These are phyloP conservation scores for Probaryconus sp. DNA, from an alignment of 1,140 invertebrate genomes.

Conservation along the genomic window DNA sequence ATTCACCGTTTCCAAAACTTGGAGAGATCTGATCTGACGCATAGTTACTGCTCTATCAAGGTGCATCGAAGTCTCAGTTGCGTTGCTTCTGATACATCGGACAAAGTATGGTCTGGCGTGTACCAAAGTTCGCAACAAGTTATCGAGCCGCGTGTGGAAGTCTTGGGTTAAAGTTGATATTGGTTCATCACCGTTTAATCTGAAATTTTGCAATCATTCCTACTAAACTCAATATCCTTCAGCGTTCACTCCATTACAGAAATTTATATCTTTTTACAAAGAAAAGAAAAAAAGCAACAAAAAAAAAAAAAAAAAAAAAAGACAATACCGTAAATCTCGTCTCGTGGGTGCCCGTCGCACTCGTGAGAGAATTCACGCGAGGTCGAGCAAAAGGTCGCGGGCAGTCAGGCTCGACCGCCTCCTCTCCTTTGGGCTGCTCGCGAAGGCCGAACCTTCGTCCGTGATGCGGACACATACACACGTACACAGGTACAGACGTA, in stretches of 20 bases:
- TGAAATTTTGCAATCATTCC: constrained; percentile 66
- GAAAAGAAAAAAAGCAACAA: too few species aligned
- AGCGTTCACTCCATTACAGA: too few species aligned
- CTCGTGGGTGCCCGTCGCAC: constrained; percentile 57
- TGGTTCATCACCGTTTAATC: constrained; percentile 91
- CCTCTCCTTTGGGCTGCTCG: constrained; percentile 44
- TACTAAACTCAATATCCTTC: too few species aligned
- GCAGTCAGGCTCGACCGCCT: constrained; percentile 57
- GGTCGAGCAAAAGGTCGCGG: constrained; percentile 60
- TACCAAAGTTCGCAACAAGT: constrained; percentile 92
- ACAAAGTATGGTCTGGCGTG: constrained; percentile 97
- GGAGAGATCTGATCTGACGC: constrained; percentile 91
- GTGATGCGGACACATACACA: constrained; percentile 2
- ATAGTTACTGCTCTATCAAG: constrained; percentile 91
- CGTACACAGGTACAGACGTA: background rate
- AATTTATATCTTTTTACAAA: too few species aligned
- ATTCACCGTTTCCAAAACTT: constrained; percentile 96
- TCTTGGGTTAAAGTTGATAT: constrained; percentile 95
- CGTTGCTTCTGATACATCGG: constrained; percentile 92
- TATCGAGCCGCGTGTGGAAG: constrained; percentile 95
- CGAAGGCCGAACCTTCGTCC: constrained; percentile 41
- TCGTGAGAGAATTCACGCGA: constrained; percentile 64
- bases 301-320: constrained; percentile 50
- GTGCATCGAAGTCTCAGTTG: constrained; percentile 85
- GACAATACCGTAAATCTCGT: constrained; percentile 59